Conservation (phyloP, 2,113 vertebrate species). For the Vireo altiloquus region DNA sequence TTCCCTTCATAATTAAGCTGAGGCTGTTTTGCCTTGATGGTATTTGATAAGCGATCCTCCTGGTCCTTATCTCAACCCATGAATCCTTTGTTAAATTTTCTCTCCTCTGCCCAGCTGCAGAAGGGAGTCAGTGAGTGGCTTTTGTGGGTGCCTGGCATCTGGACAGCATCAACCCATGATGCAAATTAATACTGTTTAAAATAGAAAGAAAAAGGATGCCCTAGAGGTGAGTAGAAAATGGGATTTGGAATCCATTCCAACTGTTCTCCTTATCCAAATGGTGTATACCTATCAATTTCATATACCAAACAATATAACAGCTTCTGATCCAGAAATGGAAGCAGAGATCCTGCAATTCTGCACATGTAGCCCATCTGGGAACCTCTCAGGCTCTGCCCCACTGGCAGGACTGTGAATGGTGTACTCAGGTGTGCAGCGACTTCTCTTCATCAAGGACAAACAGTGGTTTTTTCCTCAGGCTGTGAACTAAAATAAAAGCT, state of each 20-base stretch:
- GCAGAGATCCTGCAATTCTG: background rate
- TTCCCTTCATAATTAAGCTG: background rate
- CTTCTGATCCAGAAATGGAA: background rate
- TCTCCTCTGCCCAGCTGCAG: background rate
- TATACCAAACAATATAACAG: background rate
- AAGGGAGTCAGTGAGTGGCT: background rate
- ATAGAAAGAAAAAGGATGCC: background rate
- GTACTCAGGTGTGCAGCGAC: accelerated
- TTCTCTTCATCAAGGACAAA: background rate
- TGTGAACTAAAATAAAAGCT: background rate
- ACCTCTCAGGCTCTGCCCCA: background rate
- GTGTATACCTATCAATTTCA: background rate
- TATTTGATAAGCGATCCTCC: background rate
- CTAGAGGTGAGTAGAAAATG: background rate
- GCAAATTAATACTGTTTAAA: background rate
- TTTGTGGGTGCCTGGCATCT: background rate
- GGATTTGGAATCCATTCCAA: background rate
- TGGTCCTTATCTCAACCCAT: background rate
- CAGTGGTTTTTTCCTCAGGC: background rate
- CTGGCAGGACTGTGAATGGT: background rate
- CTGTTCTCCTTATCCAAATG: background rate
- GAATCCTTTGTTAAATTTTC: background rate
- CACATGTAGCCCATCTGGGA: background rate
- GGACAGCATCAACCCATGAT: background rate
- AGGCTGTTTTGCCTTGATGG: background rate